Conservation (phyloP, 1,140 invertebrate genomes). For the Dendrolimus kikuchii region DNA sequence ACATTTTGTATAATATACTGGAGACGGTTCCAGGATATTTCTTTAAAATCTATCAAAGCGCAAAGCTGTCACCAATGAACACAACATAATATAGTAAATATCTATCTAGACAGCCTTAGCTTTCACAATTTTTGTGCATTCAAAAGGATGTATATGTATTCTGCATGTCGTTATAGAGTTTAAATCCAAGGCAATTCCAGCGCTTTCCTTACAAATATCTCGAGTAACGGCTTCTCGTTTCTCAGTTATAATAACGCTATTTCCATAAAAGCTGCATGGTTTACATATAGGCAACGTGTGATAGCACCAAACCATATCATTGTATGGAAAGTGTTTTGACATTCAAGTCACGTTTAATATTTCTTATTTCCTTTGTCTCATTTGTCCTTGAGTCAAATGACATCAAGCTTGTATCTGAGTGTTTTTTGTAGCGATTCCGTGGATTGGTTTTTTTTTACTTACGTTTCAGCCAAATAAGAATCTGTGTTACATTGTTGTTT, state of each 20-base stretch:
- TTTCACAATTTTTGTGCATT: too few species aligned
- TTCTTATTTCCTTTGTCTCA: constrained; percentile 69
- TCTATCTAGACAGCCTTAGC: too few species aligned
- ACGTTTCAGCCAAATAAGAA: constrained; percentile 9
- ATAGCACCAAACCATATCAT: constrained; percentile 39
- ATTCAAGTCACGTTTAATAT: constrained; percentile 68
- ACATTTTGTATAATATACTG: too few species aligned
- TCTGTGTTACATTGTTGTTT: constrained; percentile 5
- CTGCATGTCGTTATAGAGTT: too few species aligned
- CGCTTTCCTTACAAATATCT: constrained; percentile 33
- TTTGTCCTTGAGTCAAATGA: constrained; percentile 59
- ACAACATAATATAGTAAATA: too few species aligned
- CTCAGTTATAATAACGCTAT: constrained; percentile 51
- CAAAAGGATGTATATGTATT: too few species aligned
- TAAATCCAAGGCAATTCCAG: constrained; percentile 24
- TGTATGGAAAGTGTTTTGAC: constrained; percentile 52
- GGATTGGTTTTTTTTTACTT: constrained; percentile 19
- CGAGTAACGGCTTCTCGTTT: constrained; percentile 35
- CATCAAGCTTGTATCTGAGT: constrained; percentile 46
- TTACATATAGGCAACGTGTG: constrained; percentile 52
- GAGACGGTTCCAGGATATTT: too few species aligned
- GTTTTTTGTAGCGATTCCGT: constrained; percentile 45
- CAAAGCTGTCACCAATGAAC: too few species aligned
- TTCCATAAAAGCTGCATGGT: constrained; percentile 58
- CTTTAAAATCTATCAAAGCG: too few species aligned